Evolutionary conservation across 2,113 vertebrate species (phyloP).

Genomic region (Sinocyclocheilus rhinocerous): DNA sequence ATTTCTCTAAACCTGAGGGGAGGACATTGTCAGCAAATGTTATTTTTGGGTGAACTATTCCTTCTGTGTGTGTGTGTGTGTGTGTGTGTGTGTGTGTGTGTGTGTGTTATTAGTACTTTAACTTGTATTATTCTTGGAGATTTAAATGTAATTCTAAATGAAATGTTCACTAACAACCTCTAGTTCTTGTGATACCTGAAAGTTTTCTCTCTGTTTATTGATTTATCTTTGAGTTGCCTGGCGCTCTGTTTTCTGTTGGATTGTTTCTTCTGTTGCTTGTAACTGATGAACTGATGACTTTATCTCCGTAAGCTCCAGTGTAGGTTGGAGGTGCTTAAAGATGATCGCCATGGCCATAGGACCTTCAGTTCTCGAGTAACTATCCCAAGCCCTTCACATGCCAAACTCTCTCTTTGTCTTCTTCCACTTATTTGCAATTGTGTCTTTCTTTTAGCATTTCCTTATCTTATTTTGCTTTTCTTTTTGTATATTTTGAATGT

Average conservation of each 20-base stretch:
- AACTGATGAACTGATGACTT: conserved; percentile 81
- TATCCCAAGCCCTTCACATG: conserved; percentile 80
- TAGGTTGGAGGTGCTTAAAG: conserved; percentile 99
- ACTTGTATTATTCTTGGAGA: background rate
- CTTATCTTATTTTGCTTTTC: conserved; percentile 74
- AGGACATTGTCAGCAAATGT: too few relatives aligned
- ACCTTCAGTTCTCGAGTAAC: conserved; percentile 99
- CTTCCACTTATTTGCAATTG: conserved; percentile 72
- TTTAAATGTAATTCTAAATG: background rate
- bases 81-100: background rate
- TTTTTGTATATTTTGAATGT: conserved; percentile 55
- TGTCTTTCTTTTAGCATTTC: conserved; percentile 79
- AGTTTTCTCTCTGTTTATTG: background rate
- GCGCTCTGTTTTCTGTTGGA: conserved; percentile 13
- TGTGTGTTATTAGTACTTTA: background rate
- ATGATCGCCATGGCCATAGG: conserved; percentile 98
- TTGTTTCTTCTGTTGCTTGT: conserved; percentile 57
- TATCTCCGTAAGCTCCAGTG: conserved; percentile 96
- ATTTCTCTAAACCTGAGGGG: too few relatives aligned
- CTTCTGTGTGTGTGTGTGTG: background rate
- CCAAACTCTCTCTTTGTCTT: conserved; percentile 48
- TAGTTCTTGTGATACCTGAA: background rate
- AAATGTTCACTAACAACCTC: background rate
- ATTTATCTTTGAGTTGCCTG: conserved; percentile 47
- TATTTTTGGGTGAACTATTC: too few relatives aligned